phyloP scores from a whole-genome alignment of 2,797 vertebrate species.

The Lagodon rhomboides region DNA sequence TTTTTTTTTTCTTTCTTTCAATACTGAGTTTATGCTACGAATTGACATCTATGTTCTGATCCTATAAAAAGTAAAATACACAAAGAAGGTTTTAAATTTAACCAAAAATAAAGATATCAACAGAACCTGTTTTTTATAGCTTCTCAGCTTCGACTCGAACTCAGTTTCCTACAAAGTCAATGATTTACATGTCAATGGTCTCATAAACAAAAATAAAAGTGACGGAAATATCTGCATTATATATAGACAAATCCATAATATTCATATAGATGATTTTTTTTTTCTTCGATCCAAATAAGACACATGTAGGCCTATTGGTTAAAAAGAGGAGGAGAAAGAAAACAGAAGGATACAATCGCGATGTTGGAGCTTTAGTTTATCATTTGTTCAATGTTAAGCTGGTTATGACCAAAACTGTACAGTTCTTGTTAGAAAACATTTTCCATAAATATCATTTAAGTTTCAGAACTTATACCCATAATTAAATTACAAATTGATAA shows the following conservation, averaged over 20 bases:
- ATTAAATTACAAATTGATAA: slow-evolving; percentile 99
- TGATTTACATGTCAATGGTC: slow-evolving; percentile 85
- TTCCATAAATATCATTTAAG: slow-evolving; percentile 99
- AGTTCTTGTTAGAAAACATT: slow-evolving; percentile 96
- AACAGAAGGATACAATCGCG: slow-evolving; percentile 87
- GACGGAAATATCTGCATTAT: slow-evolving; percentile 85
- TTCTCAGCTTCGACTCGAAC: slow-evolving; percentile 81
- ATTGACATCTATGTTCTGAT: slow-evolving; percentile 82
- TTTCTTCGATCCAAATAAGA: slow-evolving; percentile 87
- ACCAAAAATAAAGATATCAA: slow-evolving; percentile 80
- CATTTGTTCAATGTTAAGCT: slow-evolving; percentile 96
- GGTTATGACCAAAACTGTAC: slow-evolving; percentile 99
- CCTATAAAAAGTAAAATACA: slow-evolving; percentile 83
- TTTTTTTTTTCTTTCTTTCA: slow-evolving; percentile 42
- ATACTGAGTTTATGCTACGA: slow-evolving; percentile 80
- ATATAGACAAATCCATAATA: slow-evolving; percentile 87
- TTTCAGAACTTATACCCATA: slow-evolving; percentile 97
- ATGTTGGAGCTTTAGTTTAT: slow-evolving; percentile 88
- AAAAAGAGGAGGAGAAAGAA: slow-evolving; percentile 81
- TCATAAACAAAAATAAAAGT: slow-evolving; percentile 83
- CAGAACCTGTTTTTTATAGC: slow-evolving; percentile 76
- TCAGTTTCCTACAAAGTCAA: slow-evolving; percentile 77
- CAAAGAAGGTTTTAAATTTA: slow-evolving; percentile 74
- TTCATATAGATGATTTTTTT: slow-evolving; percentile 84
- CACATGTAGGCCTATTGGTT: slow-evolving; percentile 88